Evolutionary conservation across 2,888 invertebrate species (phyloP).

Genomic region (Trichogramma evanescens): DNA sequence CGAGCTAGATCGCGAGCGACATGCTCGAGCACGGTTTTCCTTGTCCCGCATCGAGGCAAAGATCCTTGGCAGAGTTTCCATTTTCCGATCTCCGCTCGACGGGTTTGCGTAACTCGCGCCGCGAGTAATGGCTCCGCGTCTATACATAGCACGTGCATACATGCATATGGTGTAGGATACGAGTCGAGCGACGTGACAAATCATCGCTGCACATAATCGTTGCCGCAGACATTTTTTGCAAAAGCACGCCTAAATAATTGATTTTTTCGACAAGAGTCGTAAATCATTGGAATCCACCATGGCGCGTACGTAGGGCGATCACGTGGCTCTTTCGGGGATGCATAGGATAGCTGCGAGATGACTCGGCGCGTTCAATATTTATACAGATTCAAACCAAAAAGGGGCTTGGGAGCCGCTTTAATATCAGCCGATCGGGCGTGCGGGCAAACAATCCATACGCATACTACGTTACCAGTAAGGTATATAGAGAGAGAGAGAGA

Average conservation of each 20-base stretch:
- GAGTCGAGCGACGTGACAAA: too few species aligned
- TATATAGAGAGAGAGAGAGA: neutral
- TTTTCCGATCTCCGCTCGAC: conserved; percentile 10
- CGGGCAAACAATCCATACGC: neutral
- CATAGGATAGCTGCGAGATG: neutral
- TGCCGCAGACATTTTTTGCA: too few species aligned
- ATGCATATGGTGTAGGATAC: too few species aligned
- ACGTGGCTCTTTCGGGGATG: too few species aligned
- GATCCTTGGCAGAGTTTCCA: conserved; percentile 24
- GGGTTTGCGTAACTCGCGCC: conserved; percentile 4
- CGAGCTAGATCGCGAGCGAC: too few species aligned
- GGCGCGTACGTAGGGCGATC: too few species aligned
- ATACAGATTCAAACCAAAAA: neutral
- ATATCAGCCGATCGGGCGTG: conserved; percentile 18
- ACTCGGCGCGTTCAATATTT: conserved; percentile 14
- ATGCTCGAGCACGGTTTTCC: conserved; percentile 10
- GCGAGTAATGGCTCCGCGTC: neutral
- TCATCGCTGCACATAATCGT: too few species aligned
- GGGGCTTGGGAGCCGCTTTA: conserved; percentile 12
- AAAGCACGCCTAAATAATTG: too few species aligned
- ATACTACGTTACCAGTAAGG: too few species aligned
- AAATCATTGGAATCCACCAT: too few species aligned
- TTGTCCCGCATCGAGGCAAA: conserved; percentile 17
- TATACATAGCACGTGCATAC: conserved; percentile 7
- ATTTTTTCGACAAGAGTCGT: too few species aligned